phyloP scores from a whole-genome alignment of 2,888 invertebrate species.

The Chrysomela aeneicollis region DNA sequence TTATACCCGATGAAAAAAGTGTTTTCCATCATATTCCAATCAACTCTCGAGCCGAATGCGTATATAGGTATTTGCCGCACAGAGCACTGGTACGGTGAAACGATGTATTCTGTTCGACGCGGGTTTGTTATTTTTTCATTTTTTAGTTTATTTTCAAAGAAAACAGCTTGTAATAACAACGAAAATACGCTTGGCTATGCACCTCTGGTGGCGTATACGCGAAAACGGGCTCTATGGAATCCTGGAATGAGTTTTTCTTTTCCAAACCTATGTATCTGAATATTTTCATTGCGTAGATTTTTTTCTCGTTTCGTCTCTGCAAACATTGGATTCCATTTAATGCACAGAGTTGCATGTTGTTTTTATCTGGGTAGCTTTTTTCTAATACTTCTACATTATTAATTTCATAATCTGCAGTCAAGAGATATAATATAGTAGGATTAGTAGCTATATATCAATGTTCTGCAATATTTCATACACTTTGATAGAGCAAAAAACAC shows the following conservation, averaged over 20 bases:
- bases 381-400: too few species aligned
- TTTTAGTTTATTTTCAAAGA: constrained; percentile 59
- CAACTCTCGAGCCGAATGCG: constrained; percentile 32
- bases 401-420: too few species aligned
- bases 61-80: constrained; percentile 36
- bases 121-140: constrained; percentile 59
- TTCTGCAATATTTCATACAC: too few species aligned
- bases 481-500: too few species aligned
- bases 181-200: constrained; percentile 39
- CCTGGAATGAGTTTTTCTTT: constrained; percentile 36
- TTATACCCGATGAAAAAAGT: constrained; percentile 27
- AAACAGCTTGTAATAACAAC: constrained; percentile 55
- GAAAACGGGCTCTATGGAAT: constrained; percentile 37
- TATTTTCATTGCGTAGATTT: constrained; percentile 2
- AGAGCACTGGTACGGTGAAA: constrained; percentile 36
- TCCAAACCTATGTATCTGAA: constrained; percentile 23
- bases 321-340: constrained; percentile 13
- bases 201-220: constrained; percentile 17
- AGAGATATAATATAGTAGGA: too few species aligned
- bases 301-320: constrained; percentile 10
- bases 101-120: constrained; percentile 45
- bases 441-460: too few species aligned
- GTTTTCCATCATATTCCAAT: constrained; percentile 46
- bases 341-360: neutral
- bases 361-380: constrained; percentile 7